Base-by-base conservation (phyloP, 1,140 invertebrate species). In the Wasmannia auropunctata region DNA sequence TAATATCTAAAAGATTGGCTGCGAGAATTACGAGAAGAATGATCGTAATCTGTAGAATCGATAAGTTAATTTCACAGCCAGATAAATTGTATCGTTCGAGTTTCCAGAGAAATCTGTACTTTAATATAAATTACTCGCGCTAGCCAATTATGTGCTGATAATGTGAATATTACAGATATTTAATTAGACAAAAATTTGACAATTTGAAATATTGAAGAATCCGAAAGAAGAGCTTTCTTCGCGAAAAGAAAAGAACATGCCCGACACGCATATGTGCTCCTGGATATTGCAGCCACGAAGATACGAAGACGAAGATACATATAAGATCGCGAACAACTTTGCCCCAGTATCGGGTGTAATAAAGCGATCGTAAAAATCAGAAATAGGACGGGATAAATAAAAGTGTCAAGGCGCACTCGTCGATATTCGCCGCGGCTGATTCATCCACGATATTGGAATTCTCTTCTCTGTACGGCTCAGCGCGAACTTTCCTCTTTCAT, bases 301-400 rank as follows among this genome's bases (percentile, higher is more conserved):
- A n/a, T n/a, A n/a, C n/a, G n/a, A n/a, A n/a, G n/a, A 74, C 4
- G 37, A 49, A 49, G 25, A 67, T 37, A 46, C 40, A 43, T 46
- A 34, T 67, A 74, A 60, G 10, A 74, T 58, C 51, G 37, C 34
- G 14, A 74, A 60, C n/a, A 40, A 7, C 51, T 72, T 72, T 43
- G 4, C 54, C 56, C 37, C 67, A 51, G 43, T 58, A 87, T 88
- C 8, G 58, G 54, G 11, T 11, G 34, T 58, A 81, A 88, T 88
- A 80, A 88, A 63, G 31, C 31, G 51, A 28, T 75, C 70, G 79
- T 77, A 88, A 85, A 88, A 87, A 60, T 70, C 54, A 49, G n/a
- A 88, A 85, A 88, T 88, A 88, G 79, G 67, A 54, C 28, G 19
- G 2, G n/a, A 51, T 37, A 62, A 31, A 72, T 72, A 74, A 83